These are phyloP conservation scores for Solenodon paradoxus DNA, from an alignment of 2,113 vertebrate species.

Conservation along the genomic window DNA sequence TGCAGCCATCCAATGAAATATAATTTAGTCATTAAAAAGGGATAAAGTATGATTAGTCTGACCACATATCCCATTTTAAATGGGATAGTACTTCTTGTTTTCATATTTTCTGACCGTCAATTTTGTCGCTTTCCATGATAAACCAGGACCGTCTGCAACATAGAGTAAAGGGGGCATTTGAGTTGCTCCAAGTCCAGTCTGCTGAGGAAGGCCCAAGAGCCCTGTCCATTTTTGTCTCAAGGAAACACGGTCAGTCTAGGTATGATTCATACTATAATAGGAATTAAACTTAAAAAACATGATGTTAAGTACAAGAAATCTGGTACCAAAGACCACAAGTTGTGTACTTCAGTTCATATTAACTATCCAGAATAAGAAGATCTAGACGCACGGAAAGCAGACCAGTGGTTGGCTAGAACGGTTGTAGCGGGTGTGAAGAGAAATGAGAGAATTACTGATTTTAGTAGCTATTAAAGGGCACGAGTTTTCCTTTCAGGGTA, in stretches of 20 bases:
- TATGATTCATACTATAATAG: not conserved
- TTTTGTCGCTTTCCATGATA: no score
- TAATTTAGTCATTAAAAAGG: not conserved
- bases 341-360: not conserved
- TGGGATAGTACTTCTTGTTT: no score
- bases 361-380: not conserved
- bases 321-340: not conserved
- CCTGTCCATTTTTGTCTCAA: no score
- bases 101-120: no score
- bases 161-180: no score
- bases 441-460: not conserved
- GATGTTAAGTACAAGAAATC: not conserved
- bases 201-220: no score
- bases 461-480: not conserved
- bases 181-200: no score
- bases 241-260: no score
- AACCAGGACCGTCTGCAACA: no score
- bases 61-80: no score
- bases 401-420: no score
- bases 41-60: no score
- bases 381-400: not conserved
- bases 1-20: not conserved
- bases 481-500: not conserved
- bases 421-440: not conserved
- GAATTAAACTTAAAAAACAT: not conserved